phyloP scores from a whole-genome alignment of 2,888 invertebrate genomes.

The Sarcophaga variegata region DNA sequence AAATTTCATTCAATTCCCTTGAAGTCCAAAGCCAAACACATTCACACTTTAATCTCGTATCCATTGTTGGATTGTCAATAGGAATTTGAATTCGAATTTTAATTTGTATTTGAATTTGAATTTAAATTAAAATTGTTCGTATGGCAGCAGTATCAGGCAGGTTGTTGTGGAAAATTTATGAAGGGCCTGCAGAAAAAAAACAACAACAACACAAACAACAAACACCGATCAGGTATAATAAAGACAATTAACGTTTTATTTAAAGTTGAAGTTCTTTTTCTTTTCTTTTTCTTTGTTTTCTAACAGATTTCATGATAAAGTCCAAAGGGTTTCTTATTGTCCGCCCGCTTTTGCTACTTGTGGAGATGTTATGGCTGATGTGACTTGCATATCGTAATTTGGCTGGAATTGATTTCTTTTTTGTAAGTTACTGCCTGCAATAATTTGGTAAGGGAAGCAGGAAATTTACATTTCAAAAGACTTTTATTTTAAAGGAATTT shows the following conservation, averaged over 20 bases:
- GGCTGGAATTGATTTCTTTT: not conserved
- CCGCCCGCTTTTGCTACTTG: not conserved
- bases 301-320: conserved; percentile 37
- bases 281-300: no score
- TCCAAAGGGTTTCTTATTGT: not conserved
- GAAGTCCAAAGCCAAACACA: not conserved
- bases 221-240: not conserved
- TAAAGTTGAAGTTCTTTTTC: not conserved
- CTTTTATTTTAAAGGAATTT: no score
- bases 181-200: not conserved
- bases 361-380: not conserved
- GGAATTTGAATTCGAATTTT: conserved; percentile 41
- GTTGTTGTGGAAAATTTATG: conserved; percentile 30
- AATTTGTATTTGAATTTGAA: conserved; percentile 36
- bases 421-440: no score
- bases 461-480: no score
- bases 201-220: not conserved
- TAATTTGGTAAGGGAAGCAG: no score
- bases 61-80: conserved; percentile 48
- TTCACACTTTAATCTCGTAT: not conserved
- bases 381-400: not conserved
- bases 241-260: conserved; percentile 42
- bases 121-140: conserved; percentile 43
- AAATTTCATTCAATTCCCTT: conserved; percentile 42
- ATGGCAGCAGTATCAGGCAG: not conserved